Base-by-base conservation (phyloP, 2,888 invertebrate species). In the Macrophya alboannulata region DNA sequence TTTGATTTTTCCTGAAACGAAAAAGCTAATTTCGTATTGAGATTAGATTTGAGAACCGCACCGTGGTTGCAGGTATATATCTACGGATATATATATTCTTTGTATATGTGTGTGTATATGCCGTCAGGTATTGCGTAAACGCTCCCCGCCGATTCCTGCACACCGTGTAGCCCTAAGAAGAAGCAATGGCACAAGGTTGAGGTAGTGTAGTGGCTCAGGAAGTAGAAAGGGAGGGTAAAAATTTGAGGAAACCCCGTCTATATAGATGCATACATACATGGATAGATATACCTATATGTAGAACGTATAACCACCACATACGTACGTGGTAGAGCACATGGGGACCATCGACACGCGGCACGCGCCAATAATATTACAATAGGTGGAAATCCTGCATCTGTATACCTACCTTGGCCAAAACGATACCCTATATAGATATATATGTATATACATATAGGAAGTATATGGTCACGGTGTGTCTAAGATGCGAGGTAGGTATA, bases 341-440 rank as follows among this genome's bases (percentile, higher is more conserved):
- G 15, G 82, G 85, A 89, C 90, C 88, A 90, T 90, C 89, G 90
- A 88, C 90, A 88, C 89, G 88, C 89, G 91, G 92, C 92, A 91
- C 92, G 92, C 91, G 92, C 90, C 92, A 89, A 86, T 88, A 88
- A 51, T 62, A 88, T 87, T 86, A 91, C 89, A 92, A 91, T 92
- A 86, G 87, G 84, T 68, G 86, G 85, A 55, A 79, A 83, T 83
- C 68, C 51, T 48, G 83, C 83, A 83, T 83, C 83, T 83, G 83
- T 83, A 62, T 21, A 25, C 1, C 21, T 62, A 68, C 65, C 48
- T 45, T 68, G 51, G 83, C 48, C 68, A 0, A 31, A 81, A 77
- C 77, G 77, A 81, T 81, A 81, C 62, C 43, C 59, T 62, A 21
- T 62, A 31, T 62, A 77, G 37, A 37, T 55, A 55, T 37, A 71